Conservation (phyloP, 2,888 invertebrate genomes). For the Petrolisthes cinctipes region DNA sequence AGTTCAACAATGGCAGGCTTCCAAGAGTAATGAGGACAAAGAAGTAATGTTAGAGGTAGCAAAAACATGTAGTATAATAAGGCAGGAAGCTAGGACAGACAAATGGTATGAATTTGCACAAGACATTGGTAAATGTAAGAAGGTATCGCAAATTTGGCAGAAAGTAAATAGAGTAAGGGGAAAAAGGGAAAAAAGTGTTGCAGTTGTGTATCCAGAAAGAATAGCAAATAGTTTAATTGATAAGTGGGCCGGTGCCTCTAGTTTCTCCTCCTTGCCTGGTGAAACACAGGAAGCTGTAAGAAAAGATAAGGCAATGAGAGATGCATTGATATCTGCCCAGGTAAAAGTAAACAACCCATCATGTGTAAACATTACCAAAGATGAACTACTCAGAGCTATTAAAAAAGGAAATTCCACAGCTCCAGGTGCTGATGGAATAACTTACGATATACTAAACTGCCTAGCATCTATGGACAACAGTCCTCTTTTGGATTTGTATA, state of each 20-base stretch:
- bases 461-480: background rate
- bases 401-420: constrained; percentile 1
- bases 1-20: background rate
- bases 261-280: background rate
- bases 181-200: background rate
- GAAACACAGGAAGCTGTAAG: background rate
- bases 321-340: background rate
- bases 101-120: background rate
- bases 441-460: background rate
- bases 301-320: background rate
- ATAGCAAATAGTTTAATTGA: background rate
- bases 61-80: background rate
- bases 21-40: background rate
- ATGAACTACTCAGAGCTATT: background rate
- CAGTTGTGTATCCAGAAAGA: background rate
- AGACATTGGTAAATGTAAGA: background rate
- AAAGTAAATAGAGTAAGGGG: background rate
- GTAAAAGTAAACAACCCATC: background rate
- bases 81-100: background rate
- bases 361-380: background rate
- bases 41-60: background rate
- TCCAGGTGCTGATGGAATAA: background rate
- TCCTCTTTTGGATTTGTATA: background rate
- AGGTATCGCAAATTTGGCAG: background rate
- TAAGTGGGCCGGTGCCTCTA: background rate